These are phyloP conservation scores for Syngnathus acus DNA, from an alignment of 2,797 vertebrate species.

Conservation along the genomic window DNA sequence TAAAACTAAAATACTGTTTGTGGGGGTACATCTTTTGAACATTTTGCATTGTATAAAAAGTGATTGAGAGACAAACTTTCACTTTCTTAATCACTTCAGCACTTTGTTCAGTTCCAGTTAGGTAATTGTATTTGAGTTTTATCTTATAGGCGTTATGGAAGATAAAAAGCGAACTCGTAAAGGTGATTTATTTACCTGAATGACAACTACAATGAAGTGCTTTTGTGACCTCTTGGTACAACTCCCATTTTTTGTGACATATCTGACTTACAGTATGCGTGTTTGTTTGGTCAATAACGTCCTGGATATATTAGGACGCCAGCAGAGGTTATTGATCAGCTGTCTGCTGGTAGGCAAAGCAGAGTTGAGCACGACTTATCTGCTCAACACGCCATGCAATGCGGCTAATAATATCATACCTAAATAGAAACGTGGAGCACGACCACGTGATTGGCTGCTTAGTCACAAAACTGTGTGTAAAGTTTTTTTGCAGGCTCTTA, in stretches of 20 bases:
- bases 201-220: not conserved
- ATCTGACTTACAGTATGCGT: not conserved
- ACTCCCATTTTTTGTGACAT: not conserved
- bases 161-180: not conserved
- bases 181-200: not conserved
- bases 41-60: not conserved
- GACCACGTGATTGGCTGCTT: constrained; percentile 4
- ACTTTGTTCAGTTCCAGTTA: not conserved
- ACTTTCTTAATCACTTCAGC: not conserved
- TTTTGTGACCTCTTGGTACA: not conserved
- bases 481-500: not conserved
- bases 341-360: not conserved
- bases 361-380: not conserved
- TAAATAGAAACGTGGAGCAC: no score
- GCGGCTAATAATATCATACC: not conserved
- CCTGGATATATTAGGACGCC: not conserved
- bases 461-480: not conserved
- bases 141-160: not conserved
- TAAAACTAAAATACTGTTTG: no score
- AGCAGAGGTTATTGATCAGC: constrained; percentile 1
- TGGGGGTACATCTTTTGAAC: not conserved
- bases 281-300: not conserved
- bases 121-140: not conserved
- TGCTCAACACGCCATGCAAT: not conserved
- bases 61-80: not conserved